Conservation (phyloP, 53 echinoderm and acorn worm genomes). For the Astropecten irregularis region DNA sequence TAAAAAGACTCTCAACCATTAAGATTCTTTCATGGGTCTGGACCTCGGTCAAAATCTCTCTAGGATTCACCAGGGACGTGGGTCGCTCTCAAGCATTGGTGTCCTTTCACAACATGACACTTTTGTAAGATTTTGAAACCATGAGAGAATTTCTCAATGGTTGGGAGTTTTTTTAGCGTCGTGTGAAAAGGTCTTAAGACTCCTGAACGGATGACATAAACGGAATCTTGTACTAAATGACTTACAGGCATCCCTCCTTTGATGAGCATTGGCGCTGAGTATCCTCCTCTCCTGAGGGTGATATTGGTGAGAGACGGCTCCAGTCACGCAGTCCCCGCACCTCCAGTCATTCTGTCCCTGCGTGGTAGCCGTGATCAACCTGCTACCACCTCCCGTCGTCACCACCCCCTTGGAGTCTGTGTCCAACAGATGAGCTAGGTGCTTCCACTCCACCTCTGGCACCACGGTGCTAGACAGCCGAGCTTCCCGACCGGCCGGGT, state of each 20-base stretch:
- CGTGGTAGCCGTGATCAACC: conserved; percentile 46
- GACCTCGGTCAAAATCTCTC: too few relatives aligned
- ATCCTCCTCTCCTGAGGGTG: conserved; percentile 63
- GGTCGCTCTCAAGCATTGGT: too few relatives aligned
- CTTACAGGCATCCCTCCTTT: conserved; percentile 66
- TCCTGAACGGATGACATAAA: too few relatives aligned
- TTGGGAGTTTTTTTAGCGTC: too few relatives aligned
- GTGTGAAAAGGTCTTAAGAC: too few relatives aligned
- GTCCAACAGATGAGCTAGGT: conserved; percentile 66
- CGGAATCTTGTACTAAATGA: too few relatives aligned
- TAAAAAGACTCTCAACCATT: too few relatives aligned
- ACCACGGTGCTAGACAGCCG: conserved; percentile 54
- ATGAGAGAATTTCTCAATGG: too few relatives aligned
- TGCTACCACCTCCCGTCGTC: conserved; percentile 3
- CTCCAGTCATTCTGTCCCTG: conserved; percentile 73
- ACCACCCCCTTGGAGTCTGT: conserved; percentile 32
- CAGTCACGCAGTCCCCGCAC: conserved; percentile 59
- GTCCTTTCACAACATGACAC: too few relatives aligned
- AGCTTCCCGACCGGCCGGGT: conserved; percentile 30
- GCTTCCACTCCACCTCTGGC: conserved; percentile 75
- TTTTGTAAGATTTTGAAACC: too few relatives aligned
- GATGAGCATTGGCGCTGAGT: conserved; percentile 75
- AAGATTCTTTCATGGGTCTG: too few relatives aligned
- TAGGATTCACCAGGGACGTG: too few relatives aligned
- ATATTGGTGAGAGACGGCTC: neutral